Evolutionary conservation across 2,888 invertebrate species (phyloP), one percentile per base, ranked within the genome.

Genomic region (Lamellibrachia satsuma): DNA sequence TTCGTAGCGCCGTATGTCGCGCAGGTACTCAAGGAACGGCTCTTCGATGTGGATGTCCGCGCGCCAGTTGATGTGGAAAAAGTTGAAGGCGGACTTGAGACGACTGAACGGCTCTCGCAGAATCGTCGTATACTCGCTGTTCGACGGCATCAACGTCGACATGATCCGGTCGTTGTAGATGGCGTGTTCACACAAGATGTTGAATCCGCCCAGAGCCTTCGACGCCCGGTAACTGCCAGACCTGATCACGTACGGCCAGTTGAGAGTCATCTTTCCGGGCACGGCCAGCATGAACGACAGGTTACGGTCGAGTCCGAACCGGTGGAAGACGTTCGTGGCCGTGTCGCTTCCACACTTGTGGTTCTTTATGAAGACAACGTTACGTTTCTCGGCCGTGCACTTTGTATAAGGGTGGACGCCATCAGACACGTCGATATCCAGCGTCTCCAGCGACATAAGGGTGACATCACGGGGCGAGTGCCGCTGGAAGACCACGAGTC

Each of bases 211-310:
- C 11, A 92, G 93, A 52, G 94, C 94, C 0, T 95, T 91, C n/a
- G 52, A 94, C 0, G 95, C 95, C 60, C 96, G 93, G 93, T 95
- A 95, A 93, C 95, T 95, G 3, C 90, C 91, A 15, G 94, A 91
- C n/a, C 95, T 94, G 92, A 96, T 94, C 39, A 94, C 93, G 92
- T 94, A 96, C 0, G 96, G 96, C 96, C 96, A 96, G 22, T 95
- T 96, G 0, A 96, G 94, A 93, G 91, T 91, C 91, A 91, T 91
- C 15, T 52, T 11, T 51, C 91, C 91, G 22, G n/a, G 91, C 4
- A 91, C 91, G 55, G 91, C 52, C 91, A 91, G 57, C 91, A 91
- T 51, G 57, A 91, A 91, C 15, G 91, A 39, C 2, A 91, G 91
- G 52, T 91, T 91, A 51, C 27, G 52, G 9, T 27, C 3, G 9